Conservation (phyloP, 2,888 invertebrate species). For the Drosophila colorata region DNA sequence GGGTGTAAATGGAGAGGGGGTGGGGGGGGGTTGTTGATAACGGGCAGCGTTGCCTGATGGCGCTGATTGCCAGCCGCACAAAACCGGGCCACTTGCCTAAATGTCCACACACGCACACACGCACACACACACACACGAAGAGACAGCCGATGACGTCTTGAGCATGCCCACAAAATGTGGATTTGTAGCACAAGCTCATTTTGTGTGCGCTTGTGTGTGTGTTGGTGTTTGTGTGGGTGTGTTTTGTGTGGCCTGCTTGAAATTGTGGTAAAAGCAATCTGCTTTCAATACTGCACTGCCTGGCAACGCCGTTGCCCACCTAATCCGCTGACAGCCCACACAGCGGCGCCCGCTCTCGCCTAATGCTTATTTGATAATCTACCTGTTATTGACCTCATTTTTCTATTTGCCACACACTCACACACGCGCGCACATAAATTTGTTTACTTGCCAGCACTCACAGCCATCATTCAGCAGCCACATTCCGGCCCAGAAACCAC, state of each 20-base stretch:
- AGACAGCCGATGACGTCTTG: constrained; percentile 50
- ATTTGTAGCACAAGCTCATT: constrained; percentile 56
- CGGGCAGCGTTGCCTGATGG: constrained; percentile 23
- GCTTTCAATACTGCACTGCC: constrained; percentile 28
- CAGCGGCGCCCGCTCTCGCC: constrained; percentile 25
- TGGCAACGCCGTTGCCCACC: constrained; percentile 6
- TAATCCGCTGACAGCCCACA: constrained; percentile 10
- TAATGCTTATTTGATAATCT: constrained; percentile 81
- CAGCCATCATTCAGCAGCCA: constrained; percentile 15
- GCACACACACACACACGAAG: constrained; percentile 4
- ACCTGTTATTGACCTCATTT: constrained; percentile 80
- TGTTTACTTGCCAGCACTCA: constrained; percentile 56
- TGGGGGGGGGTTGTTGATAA: too few species aligned
- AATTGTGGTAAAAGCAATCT: constrained; percentile 29
- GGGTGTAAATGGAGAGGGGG: not conserved
- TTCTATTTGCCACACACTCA: constrained; percentile 53
- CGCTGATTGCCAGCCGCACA: constrained; percentile 71
- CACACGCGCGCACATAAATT: constrained; percentile 21
- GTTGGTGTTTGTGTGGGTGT: not conserved
- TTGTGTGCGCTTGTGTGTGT: constrained; percentile 17
- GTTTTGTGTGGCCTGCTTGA: constrained; percentile 3
- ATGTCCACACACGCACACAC: constrained; percentile 21
- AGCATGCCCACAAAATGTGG: constrained; percentile 50
- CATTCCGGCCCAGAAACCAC: constrained; percentile 11
- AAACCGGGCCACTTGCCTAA: constrained; percentile 53